These are phyloP conservation scores for Halcyon chelicuti DNA, from an alignment of 2,797 vertebrate genomes.

Conservation along the genomic window DNA sequence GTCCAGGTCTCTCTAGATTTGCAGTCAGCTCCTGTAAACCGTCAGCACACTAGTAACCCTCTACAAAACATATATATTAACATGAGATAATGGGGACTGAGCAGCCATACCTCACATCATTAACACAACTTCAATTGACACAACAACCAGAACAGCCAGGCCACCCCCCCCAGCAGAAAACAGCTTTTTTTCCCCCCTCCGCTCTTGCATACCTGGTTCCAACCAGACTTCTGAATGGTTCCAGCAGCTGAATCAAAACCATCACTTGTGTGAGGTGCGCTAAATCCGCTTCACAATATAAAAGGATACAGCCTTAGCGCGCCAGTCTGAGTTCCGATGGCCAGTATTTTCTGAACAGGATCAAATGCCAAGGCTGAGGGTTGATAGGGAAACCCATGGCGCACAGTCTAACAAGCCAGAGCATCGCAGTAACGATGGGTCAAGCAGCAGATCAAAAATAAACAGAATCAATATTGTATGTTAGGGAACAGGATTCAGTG, in stretches of 20 bases:
- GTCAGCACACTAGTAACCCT: neutral
- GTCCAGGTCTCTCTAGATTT: neutral
- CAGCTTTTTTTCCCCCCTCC: neutral
- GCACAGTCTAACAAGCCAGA: conserved; percentile 88
- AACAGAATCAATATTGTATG: conserved; percentile 38
- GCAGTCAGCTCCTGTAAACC: neutral
- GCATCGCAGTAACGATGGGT: conserved; percentile 27
- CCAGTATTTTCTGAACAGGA: conserved; percentile 98
- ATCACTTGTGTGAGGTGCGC: neutral
- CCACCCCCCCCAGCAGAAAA: neutral
- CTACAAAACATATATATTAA: neutral
- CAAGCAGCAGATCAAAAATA: conserved; percentile 49
- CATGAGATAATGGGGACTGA: neutral
- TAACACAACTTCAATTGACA: neutral
- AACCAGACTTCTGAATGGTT: neutral
- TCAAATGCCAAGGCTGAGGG: conserved; percentile 98
- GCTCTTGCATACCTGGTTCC: conserved; percentile 7
- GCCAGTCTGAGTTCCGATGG: conserved; percentile 93
- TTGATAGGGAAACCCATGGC: conserved; percentile 98
- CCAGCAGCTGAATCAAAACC: neutral
- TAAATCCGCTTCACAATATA: conserved; percentile 12
- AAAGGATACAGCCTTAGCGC: conserved; percentile 99
- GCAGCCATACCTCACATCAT: neutral
- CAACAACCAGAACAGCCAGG: neutral
- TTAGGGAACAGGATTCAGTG: conserved; percentile 23